Evolutionary conservation across 37 sponge, comb jelly and placozoan species (phyloP), one percentile per base, ranked within the genome.

Genomic region (Agelas oroides): DNA sequence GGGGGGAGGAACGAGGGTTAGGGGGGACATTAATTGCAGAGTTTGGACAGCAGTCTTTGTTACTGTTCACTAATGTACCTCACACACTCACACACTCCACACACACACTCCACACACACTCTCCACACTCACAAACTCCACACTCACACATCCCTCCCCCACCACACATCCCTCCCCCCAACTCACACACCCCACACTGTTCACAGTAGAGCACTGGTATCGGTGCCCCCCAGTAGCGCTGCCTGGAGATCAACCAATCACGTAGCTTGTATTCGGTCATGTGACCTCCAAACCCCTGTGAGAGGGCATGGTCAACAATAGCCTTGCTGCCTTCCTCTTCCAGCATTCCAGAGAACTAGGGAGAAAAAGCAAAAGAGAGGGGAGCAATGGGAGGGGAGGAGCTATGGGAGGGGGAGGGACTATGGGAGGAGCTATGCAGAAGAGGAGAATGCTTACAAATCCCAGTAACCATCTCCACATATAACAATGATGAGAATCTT

Each of bases 161-260:
- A 1, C 18, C 17, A 0, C 32, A n/a, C n/a, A n/a, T n/a, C n/a
- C n/a, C n/a, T n/a, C n/a, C n/a, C n/a, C n/a, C n/a, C 31, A 1
- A 65, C 86, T n/a, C n/a, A n/a, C n/a, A 77, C 21, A 81, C 86
- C 46, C 95, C 92, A 84, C 95, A 91, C 2, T 70, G 59, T 58
- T 71, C 67, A 74, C 96, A 95, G 84, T 89, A 64, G 24, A 95
- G 55, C 18, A 95, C 41, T 34, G 96, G 96, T 25, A 95, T 93
- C 25, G 96, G 96, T 2, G 91, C 73, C 1, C 96, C 96, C 96
- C 96, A 95, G 82, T 93, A 95, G 32, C 96, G 87, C 75, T 95
- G 96, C 35, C 96, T 54, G n/a, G 96, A 95, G 12, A 95, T 89
- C 54, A 95, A 68, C 96, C 94, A 93, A 78, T 96, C 96, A 21